Percentiles rank a stretch among this genome's conserved stretches.
Conservation (phyloP, 2,113 vertebrate genomes). For the Argyrosomus japonicus region DNA sequence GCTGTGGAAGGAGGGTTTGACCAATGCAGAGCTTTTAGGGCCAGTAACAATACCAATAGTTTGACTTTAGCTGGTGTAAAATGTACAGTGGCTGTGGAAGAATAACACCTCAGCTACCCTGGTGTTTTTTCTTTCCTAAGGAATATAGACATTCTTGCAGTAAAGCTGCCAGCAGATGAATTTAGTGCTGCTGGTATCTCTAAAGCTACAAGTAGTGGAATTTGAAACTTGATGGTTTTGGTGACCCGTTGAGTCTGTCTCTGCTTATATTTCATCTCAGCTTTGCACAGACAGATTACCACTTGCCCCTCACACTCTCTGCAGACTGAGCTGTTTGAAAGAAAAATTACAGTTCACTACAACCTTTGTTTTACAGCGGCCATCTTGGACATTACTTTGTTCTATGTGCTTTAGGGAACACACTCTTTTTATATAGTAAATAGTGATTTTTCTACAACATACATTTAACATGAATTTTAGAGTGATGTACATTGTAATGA, state of each 20-base stretch:
- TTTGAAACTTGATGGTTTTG: constrained; percentile 11
- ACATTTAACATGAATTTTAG: neutral
- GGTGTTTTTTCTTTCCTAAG: constrained; percentile 23
- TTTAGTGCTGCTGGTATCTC: neutral
- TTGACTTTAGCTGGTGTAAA: constrained; percentile 7
- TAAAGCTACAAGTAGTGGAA: neutral
- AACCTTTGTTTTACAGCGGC: neutral
- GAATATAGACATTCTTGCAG: neutral
- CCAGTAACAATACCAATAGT: constrained; percentile 1
- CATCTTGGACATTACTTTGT: neutral
- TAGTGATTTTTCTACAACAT: too few species aligned
- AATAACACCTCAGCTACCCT: neutral
- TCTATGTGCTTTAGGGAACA: too few species aligned
- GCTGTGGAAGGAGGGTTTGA: constrained; percentile 29
- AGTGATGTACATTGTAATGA: neutral
- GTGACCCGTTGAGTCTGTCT: neutral
- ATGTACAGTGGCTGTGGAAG: constrained; percentile 6
- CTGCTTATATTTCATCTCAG: neutral
- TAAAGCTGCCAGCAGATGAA: constrained; percentile 2
- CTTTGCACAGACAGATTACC: neutral
- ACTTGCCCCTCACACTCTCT: neutral
- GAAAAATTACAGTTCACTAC: neutral
- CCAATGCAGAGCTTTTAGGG: constrained; percentile 11
- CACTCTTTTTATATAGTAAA: too few species aligned
- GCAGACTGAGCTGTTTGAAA: neutral